Evolutionary conservation across 2,113 vertebrate species (phyloP), one percentile per base, ranked within the genome.

Genomic region (Corythaeola cristata): DNA sequence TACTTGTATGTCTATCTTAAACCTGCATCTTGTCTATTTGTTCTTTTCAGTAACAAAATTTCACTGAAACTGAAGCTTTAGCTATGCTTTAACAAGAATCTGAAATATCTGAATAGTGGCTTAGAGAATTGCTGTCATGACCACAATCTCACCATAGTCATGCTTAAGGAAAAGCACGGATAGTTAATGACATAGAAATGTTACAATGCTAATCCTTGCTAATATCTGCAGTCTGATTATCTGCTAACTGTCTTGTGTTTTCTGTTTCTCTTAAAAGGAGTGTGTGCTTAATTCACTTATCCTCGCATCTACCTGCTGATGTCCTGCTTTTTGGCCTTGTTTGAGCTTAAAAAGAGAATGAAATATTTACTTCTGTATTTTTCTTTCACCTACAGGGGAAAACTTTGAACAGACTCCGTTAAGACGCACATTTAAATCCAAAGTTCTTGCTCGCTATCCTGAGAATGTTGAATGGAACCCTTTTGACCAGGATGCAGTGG

Each of bases 361-460:
- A 52, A 89, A 33, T 87, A 23, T 15, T 91, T 85, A 73, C 27
- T 9, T 90, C 3, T 35, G 20, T 75, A 33, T 97, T 90, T 77
- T 58, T 94, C 52, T 18, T 97, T 94, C n/a, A 79, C 97, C 72
- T 97, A 82, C 97, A 99, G 99, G 99, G 98, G 99, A 99, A 97
- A 99, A 99, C 98, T 99, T 99, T 99, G 99, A 99, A 97, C 99
- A 99, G 98, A 99, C 99, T 97, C 99, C 99, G 1, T 94, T 99
- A 96, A 98, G 99, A 97, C 98, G 99, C 98, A 99, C 99, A 93
- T 99, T 99, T 97, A 99, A 99, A 97, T 99, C 99, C 97, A 99
- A 99, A 98, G 99, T 99, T 97, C 98, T 99, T 93, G 99, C 99
- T 94, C 99, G 99, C 93, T 99, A 99, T 98, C 99, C 99, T 59